Conservation (phyloP, 1,140 invertebrate species). For the Hypsibius dujardini region DNA sequence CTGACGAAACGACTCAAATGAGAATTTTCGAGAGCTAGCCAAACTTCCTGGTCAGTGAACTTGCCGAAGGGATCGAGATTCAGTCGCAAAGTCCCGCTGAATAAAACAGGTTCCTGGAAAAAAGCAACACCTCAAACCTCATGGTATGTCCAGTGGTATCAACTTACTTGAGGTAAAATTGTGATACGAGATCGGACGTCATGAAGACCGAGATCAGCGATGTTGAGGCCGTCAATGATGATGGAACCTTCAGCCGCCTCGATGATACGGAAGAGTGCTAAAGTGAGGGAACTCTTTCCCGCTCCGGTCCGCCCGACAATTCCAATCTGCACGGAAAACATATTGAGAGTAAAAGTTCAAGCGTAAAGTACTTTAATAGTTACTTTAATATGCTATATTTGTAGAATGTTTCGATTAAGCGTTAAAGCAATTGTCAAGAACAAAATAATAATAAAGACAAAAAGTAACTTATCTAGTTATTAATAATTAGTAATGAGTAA, state of each 20-base stretch:
- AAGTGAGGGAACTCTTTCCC: slow-evolving; percentile 37
- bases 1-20: background rate
- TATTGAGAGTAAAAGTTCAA: no score
- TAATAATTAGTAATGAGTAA: no score
- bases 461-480: no score
- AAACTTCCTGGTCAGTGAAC: slow-evolving; percentile 27
- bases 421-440: no score
- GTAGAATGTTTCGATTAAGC: no score
- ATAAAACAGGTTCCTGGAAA: slow-evolving; percentile 37
- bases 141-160: no score
- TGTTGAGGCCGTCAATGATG: slow-evolving; percentile 36
- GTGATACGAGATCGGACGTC: slow-evolving; percentile 35
- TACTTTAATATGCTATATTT: no score
- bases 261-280: slow-evolving; percentile 39
- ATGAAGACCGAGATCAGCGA: slow-evolving; percentile 34
- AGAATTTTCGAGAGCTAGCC: slow-evolving; percentile 24
- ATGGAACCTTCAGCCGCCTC: slow-evolving; percentile 36
- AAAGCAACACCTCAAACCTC: no score
- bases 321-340: no score
- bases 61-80: slow-evolving; percentile 31
- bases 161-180: no score
- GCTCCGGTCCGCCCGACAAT: slow-evolving; percentile 39
- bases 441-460: no score
- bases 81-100: slow-evolving; percentile 33
- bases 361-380: no score